These are phyloP conservation scores for Eupristina koningsbergeri DNA, from an alignment of 1,140 invertebrate species.

Conservation along the genomic window DNA sequence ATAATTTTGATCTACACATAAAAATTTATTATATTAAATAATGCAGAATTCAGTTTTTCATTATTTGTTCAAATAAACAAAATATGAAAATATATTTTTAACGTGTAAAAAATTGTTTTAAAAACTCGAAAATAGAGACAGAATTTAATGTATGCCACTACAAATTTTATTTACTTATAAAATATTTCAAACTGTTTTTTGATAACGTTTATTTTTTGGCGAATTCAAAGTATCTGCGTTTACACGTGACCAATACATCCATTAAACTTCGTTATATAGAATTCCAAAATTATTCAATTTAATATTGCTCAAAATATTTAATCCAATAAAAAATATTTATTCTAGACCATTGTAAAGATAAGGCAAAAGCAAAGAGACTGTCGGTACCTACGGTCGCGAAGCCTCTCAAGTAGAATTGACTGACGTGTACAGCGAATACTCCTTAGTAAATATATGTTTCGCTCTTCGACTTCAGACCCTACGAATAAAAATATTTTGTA, in stretches of 20 bases:
- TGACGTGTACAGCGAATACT: slow-evolving; percentile 20
- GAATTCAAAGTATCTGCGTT: too few species aligned
- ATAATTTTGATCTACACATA: not conserved
- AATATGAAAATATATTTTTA: too few species aligned
- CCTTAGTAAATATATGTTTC: slow-evolving; percentile 73
- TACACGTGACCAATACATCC: too few species aligned
- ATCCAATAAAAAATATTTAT: not conserved
- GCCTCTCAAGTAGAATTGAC: slow-evolving; percentile 18
- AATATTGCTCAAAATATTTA: not conserved
- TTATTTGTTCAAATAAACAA: too few species aligned
- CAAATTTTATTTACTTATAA: too few species aligned
- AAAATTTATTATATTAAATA: not conserved
- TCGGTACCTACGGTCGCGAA: slow-evolving; percentile 36
- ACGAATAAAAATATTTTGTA: slow-evolving; percentile 54
- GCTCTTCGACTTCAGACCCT: slow-evolving; percentile 67
- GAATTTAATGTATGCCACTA: too few species aligned
- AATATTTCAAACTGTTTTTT: too few species aligned
- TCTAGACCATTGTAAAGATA: not conserved
- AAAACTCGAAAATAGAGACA: too few species aligned
- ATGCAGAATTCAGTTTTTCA: not conserved
- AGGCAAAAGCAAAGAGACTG: slow-evolving; percentile 16
- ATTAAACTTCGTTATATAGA: too few species aligned
- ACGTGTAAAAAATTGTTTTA: too few species aligned
- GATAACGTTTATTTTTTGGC: too few species aligned
- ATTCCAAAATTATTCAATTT: not conserved